Base-by-base conservation (phyloP, 2,888 invertebrate species). In the Andrena marginata region DNA sequence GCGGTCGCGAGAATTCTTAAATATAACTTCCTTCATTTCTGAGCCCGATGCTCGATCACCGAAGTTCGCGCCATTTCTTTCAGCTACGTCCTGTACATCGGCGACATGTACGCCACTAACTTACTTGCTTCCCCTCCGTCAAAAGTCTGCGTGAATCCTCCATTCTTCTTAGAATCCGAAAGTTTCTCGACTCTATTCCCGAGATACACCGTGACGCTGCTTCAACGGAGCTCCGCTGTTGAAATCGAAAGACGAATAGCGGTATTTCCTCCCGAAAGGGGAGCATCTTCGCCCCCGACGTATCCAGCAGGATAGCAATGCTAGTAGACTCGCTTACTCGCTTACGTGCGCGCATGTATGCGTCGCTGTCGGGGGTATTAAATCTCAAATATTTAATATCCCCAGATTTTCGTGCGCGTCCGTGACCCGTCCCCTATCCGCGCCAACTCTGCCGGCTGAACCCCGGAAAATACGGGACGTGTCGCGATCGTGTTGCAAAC, bases 321-420 rank as follows among this genome's bases (percentile, higher is more conserved):
- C n/a, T 42, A 54, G 29, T 49, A 51, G 77, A 77, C 77, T 71
- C 82, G 65, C 81, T 86, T 84, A 77, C 77, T 71, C 82, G 65
- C 81, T 86, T 84, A 78, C 83, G 80, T 81, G 85, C 80, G 80
- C 84, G 62, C 83, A 78, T 82, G 79, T 81, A 85, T 83, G 80
- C 84, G 62, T 16, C 67, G 35, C 68, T 64, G 83, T 31, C 62
- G 77, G 80, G 68, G 65, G 79, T 90, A 89, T 88, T 89, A 89
- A 88, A 90, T 89, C 84, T 89, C 81, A 85, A 90, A 90, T 89
- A 89, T 90, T 90, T 89, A 90, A 90, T 90, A 90, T 87, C 83
- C 65, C 63, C 76, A 70, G 82, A 84, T 85, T 83, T 81, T 77
- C 77, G 33, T 75, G 62, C 42, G 71, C 82, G 78, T 67, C 31